Conservation (phyloP, 2,113 vertebrate species). For the Microtus ochrogaster region DNA sequence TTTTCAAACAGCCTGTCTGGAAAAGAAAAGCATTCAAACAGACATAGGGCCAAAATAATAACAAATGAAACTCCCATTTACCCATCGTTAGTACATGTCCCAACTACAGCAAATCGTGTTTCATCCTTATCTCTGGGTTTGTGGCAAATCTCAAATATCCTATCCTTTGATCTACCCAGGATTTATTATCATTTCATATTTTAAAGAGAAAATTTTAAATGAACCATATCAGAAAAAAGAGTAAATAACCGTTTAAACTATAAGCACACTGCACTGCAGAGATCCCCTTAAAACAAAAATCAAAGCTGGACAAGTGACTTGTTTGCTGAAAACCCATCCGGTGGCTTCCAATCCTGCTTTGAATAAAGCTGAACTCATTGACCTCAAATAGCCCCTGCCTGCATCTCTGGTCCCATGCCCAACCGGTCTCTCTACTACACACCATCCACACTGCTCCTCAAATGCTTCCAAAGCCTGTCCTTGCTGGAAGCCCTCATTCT, state of each 20-base stretch:
- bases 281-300: not conserved
- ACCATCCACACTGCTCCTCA: not conserved
- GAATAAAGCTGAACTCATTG: not conserved
- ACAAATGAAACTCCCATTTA: not conserved
- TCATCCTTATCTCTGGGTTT: not conserved
- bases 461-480: not conserved
- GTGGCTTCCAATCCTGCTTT: not conserved
- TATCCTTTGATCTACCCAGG: not conserved
- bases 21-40: not conserved
- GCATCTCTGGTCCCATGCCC: not conserved
- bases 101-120: not conserved
- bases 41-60: not conserved
- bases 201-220: conserved; percentile 14
- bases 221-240: not conserved
- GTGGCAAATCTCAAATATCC: not conserved
- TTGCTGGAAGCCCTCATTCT: not conserved
- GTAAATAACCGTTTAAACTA: not conserved
- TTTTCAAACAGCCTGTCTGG: not conserved
- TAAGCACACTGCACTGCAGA: not conserved
- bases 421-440: not conserved
- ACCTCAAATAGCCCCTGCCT: not conserved
- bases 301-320: not conserved
- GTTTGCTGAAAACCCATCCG: not conserved
- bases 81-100: not conserved
- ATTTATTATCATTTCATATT: not conserved